phyloP scores from a whole-genome alignment of 2,797 vertebrate genomes.

The Scolopax bukidnonensis region DNA sequence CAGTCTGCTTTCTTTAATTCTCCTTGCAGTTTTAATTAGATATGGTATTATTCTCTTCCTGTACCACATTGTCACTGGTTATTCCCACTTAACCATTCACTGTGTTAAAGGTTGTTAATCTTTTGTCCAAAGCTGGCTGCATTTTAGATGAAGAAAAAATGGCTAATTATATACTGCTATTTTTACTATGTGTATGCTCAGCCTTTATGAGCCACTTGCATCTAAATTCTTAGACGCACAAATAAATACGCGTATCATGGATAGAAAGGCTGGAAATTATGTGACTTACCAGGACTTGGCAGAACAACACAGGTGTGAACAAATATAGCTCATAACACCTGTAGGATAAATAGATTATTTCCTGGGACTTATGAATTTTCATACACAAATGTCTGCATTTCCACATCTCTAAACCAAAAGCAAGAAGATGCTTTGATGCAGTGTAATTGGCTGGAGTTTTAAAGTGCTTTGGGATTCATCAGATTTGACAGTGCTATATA shows the following conservation, averaged over 20 bases:
- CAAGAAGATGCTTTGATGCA: not conserved
- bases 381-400: not conserved
- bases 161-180: not conserved
- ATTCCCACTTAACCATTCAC: constrained; percentile 43
- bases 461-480: not conserved
- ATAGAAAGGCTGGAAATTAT: not conserved
- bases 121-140: not conserved
- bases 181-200: not conserved
- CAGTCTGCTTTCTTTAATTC: constrained; percentile 43
- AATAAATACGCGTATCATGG: not conserved
- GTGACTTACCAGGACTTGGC: not conserved
- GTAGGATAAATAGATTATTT: not conserved
- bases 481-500: not conserved
- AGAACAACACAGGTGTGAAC: not conserved
- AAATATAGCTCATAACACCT: not conserved
- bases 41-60: constrained; percentile 41
- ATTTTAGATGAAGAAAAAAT: not conserved
- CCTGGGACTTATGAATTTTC: not conserved
- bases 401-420: not conserved
- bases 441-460: not conserved
- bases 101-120: constrained; percentile 19
- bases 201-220: not conserved
- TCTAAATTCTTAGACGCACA: not conserved
- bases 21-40: constrained; percentile 54
- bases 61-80: constrained; percentile 9